Conservation (phyloP, 2,113 vertebrate genomes). For the Amphiprion percula region DNA sequence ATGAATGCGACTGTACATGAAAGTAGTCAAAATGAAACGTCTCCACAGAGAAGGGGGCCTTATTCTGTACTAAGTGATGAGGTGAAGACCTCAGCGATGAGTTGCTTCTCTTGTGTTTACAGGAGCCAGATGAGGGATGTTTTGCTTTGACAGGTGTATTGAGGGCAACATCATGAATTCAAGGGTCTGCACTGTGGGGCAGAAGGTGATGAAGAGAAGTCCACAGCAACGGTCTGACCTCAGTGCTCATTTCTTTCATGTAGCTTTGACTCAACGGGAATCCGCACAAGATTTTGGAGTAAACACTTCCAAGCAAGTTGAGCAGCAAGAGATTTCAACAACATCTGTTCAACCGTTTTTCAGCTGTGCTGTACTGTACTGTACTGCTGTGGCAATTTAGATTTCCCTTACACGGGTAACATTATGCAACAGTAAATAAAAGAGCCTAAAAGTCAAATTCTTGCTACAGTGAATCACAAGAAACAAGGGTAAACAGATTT, state of each 20-base stretch:
- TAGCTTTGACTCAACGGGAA: background rate
- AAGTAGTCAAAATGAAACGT: background rate
- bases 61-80: background rate
- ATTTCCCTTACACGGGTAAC: conserved; percentile 14
- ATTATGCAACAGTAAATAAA: conserved; percentile 30
- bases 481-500: background rate
- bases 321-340: conserved; percentile 39
- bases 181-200: background rate
- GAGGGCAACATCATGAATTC: background rate
- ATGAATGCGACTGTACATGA: background rate
- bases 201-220: background rate
- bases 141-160: background rate
- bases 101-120: background rate
- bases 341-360: conserved; percentile 23
- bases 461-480: background rate
- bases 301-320: conserved; percentile 28
- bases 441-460: conserved; percentile 9
- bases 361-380: conserved; percentile 1
- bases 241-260: background rate
- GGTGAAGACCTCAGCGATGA: background rate
- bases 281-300: conserved; percentile 6
- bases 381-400: conserved; percentile 21
- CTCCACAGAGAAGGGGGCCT: background rate
- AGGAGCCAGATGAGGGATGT: background rate
- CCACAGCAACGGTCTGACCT: conserved; percentile 4